Percentiles rank a stretch among this genome's conserved stretches.
Conservation (phyloP, 2,888 invertebrate genomes). For the Metopia argyrocephala region DNA sequence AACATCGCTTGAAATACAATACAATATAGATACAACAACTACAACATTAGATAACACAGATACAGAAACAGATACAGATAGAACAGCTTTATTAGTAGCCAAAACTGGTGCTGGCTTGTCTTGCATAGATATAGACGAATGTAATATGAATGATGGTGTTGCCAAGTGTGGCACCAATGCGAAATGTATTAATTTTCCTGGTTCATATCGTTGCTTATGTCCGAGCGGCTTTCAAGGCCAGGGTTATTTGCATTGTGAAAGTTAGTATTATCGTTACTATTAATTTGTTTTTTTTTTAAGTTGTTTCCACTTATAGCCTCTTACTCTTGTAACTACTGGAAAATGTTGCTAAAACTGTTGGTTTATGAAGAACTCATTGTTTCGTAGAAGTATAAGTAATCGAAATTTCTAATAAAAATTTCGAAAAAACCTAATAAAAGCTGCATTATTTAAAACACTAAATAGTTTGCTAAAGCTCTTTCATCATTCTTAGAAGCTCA, state of each 20-base stretch:
- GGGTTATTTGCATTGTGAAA: constrained; percentile 87
- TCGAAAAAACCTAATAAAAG: no score
- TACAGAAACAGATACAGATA: constrained; percentile 32
- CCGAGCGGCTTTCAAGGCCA: constrained; percentile 87
- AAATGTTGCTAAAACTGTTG: no score
- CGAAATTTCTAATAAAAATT: no score
- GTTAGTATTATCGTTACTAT: constrained; percentile 81
- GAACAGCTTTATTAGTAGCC: constrained; percentile 66
- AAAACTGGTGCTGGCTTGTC: constrained; percentile 79
- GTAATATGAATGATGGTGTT: constrained; percentile 83
- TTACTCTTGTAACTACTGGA: no score
- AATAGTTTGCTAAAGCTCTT: no score
- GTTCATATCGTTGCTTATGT: constrained; percentile 88
- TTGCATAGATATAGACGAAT: constrained; percentile 88
- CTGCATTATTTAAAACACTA: no score
- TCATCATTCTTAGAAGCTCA: no score
- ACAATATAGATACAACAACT: constrained; percentile 33
- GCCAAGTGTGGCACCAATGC: constrained; percentile 88
- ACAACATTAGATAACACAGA: neutral
- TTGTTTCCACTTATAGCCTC: neutral
- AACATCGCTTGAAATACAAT: constrained; percentile 23
- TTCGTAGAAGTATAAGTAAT: no score
- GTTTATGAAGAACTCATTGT: no score
- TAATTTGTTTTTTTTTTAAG: neutral
- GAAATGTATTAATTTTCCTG: constrained; percentile 89